phyloP scores from a whole-genome alignment of 1,140 invertebrate species.

The Trissolcus basalis region DNA sequence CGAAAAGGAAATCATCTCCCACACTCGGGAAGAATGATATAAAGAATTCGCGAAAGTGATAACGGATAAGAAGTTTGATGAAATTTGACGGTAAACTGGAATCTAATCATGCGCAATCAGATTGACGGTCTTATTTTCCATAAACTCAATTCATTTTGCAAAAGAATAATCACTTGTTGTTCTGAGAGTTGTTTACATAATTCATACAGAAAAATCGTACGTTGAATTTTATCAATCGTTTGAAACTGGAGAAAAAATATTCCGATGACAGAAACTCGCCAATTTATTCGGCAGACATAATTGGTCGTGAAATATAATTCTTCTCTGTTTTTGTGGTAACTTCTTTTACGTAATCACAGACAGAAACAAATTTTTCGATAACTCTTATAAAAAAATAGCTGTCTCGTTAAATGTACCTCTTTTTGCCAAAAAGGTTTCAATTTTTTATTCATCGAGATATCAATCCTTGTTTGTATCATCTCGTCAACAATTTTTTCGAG shows the following conservation, averaged over 20 bases:
- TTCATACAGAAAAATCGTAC: too few species aligned
- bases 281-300: constrained; percentile 7
- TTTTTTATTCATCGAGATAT: too few species aligned
- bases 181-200: too few species aligned
- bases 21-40: constrained; percentile 34
- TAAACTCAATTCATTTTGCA: too few species aligned
- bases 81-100: constrained; percentile 28
- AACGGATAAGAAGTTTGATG: constrained; percentile 48
- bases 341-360: constrained; percentile 20
- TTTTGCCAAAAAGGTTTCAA: constrained; percentile 14
- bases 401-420: constrained; percentile 16
- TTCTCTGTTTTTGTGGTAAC: constrained; percentile 32
- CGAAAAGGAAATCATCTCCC: constrained; percentile 54
- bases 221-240: too few species aligned
- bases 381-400: constrained; percentile 14
- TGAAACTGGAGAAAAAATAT: too few species aligned
- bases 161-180: too few species aligned
- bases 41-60: constrained; percentile 41
- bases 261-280: too few species aligned
- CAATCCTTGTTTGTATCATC: too few species aligned
- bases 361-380: constrained; percentile 23
- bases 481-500: too few species aligned
- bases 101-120: too few species aligned
- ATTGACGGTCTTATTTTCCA: too few species aligned
- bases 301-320: constrained; percentile 23